Evolutionary conservation across 2,113 vertebrate genomes (phyloP).

Genomic region (Phodopus roborovskii): DNA sequence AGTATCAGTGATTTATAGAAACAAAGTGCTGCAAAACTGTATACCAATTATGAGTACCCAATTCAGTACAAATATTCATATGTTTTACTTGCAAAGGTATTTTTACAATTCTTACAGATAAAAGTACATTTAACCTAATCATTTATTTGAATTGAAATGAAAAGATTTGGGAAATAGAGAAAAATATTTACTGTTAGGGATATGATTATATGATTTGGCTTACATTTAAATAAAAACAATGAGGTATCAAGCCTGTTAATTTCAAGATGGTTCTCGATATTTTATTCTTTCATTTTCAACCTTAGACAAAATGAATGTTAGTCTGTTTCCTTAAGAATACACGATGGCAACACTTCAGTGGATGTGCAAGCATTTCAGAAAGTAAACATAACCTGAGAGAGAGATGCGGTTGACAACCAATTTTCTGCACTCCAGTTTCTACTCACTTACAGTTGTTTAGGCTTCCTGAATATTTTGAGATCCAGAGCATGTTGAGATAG

Average conservation of each 20-base stretch:
- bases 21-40: neutral
- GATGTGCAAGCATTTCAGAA: slow-evolving; percentile 3
- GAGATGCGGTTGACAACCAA: neutral
- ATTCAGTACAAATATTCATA: neutral
- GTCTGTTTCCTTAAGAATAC: slow-evolving; percentile 30
- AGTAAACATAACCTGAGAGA: slow-evolving; percentile 36
- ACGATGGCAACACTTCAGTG: slow-evolving; percentile 32
- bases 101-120: slow-evolving; percentile 49
- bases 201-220: neutral
- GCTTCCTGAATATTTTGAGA: slow-evolving; percentile 45
- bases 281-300: slow-evolving; percentile 38
- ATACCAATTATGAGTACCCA: neutral
- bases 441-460: neutral
- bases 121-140: slow-evolving; percentile 1
- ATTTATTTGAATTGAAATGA: slow-evolving; percentile 48
- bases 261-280: slow-evolving; percentile 39
- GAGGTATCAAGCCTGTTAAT: slow-evolving; percentile 37
- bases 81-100: neutral
- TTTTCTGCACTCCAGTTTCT: slow-evolving; percentile 17
- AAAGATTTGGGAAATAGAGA: slow-evolving; percentile 54
- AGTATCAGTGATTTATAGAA: neutral
- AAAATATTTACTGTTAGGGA: slow-evolving; percentile 32
- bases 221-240: slow-evolving; percentile 31
- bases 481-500: slow-evolving; percentile 47
- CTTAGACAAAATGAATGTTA: slow-evolving; percentile 38